Base-by-base conservation (phyloP, 2,797 vertebrate genomes). In the Iguana delicatissima region DNA sequence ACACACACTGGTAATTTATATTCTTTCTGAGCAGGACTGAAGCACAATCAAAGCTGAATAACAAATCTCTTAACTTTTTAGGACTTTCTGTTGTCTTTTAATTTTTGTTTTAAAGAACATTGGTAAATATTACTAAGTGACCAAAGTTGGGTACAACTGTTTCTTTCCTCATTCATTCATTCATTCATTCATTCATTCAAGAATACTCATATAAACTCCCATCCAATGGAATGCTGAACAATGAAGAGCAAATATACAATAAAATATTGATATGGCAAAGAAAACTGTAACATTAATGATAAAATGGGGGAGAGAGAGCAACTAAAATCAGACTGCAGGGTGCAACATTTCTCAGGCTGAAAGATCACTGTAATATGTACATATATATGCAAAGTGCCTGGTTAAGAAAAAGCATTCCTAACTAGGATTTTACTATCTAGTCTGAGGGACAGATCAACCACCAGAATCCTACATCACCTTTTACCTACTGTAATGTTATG, bases 1-100 rank as follows among this genome's bases (percentile, higher is more conserved):
- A 14, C 2, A 89, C 88, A 88, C 89, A 91, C 87, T 93, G 74
- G 93, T 94, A 93, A 95, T 85, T 95, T 90, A 94, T 84, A 95
- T 72, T 93, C 80, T 89, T 92, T 94, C 91, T 94, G 87, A 94
- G 91, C 73, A 94, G 94, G 94, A 93, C 42, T 72, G 85, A 91
- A 74, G 93, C 92, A 93, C 76, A 89, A 93, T 57, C 46, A 91
- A 95, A 96, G 79, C 90, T 55, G 86, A 90, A 93, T 42, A 84
- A 77, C 91, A 89, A 87, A 92, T 93, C 20, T 81, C 74, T 94
- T 94, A 46, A 90, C n/a, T 77, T 82, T 95, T 94, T 73, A 64
- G 90, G 82, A 69, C 64, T 90, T 91, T 80, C 91, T 91, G 73
- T 83, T 88, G 85, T 14, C 73, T 77, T 55, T 89, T 87, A 93